Conservation (phyloP, 1,140 invertebrate genomes). For the Drosophila chauvacae region DNA sequence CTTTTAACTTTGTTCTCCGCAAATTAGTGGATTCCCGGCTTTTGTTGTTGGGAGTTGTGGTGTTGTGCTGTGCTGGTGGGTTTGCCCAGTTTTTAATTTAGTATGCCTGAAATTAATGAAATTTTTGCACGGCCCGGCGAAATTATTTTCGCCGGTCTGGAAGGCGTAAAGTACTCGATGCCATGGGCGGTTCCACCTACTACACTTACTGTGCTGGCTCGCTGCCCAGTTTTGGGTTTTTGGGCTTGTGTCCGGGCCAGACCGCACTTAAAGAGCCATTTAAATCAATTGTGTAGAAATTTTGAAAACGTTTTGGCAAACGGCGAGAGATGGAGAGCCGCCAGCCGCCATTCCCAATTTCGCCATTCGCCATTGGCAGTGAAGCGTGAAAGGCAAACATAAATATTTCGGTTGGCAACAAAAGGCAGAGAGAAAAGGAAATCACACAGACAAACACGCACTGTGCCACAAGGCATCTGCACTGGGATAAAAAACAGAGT, state of each 20-base stretch:
- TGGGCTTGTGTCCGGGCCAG: constrained; percentile 5
- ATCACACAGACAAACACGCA: constrained; percentile 37
- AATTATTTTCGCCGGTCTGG: constrained; percentile 49
- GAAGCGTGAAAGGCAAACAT: constrained; percentile 74
- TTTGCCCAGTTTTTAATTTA: constrained; percentile 52
- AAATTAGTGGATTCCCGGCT: constrained; percentile 18
- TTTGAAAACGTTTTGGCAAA: constrained; percentile 59
- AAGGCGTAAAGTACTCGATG: constrained; percentile 27
- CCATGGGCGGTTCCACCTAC: constrained; percentile 36
- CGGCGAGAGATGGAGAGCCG: constrained; percentile 20
- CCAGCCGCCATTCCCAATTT: constrained; percentile 15
- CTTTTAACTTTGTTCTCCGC: constrained; percentile 14
- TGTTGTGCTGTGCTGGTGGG: not conserved
- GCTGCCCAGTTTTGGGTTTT: not conserved
- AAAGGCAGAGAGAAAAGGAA: constrained; percentile 52
- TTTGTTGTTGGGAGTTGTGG: constrained; percentile 6
- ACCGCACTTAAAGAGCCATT: constrained; percentile 64
- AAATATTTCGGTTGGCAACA: constrained; percentile 75
- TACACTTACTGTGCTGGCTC: constrained; percentile 6
- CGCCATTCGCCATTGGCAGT: constrained; percentile 16
- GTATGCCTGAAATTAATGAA: constrained; percentile 71
- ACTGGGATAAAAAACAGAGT: not conserved
- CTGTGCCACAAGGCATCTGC: constrained; percentile 7
- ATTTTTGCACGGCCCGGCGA: constrained; percentile 58
- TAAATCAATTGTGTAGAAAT: constrained; percentile 81